Percentiles rank a stretch among this genome's conserved stretches.
Conservation (phyloP, 2,113 vertebrate genomes). For the Esox niger region DNA sequence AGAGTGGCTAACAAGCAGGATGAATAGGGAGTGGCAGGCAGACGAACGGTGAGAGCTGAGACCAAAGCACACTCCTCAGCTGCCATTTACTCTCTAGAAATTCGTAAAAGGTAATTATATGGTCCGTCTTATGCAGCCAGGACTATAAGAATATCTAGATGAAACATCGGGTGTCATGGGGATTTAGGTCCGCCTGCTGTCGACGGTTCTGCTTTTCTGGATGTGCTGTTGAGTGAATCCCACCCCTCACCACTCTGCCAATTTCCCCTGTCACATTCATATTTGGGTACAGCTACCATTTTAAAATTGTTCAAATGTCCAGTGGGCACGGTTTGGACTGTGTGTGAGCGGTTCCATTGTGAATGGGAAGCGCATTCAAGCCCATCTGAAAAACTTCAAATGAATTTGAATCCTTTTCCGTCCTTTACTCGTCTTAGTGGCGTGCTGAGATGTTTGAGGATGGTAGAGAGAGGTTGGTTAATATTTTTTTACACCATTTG, state of each 20-base stretch:
- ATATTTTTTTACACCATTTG: neutral
- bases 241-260: neutral
- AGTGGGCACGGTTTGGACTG: too few species aligned
- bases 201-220: neutral
- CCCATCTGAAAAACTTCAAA: too few species aligned
- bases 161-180: neutral
- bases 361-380: too few species aligned
- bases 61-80: too few species aligned
- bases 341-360: too few species aligned
- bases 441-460: neutral
- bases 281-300: too few species aligned
- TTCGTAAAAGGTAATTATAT: neutral
- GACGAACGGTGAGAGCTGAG: too few species aligned
- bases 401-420: too few species aligned
- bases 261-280: slow-evolving; percentile 12
- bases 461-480: neutral
- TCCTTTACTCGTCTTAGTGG: neutral
- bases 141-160: neutral
- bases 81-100: neutral
- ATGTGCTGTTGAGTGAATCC: slow-evolving; percentile 1
- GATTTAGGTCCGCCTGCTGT: neutral
- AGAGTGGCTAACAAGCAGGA: too few species aligned
- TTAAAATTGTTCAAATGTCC: too few species aligned
- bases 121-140: neutral
- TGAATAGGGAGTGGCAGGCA: too few species aligned